Conservation (phyloP, 2,888 invertebrate species). For the Altica lythri region DNA sequence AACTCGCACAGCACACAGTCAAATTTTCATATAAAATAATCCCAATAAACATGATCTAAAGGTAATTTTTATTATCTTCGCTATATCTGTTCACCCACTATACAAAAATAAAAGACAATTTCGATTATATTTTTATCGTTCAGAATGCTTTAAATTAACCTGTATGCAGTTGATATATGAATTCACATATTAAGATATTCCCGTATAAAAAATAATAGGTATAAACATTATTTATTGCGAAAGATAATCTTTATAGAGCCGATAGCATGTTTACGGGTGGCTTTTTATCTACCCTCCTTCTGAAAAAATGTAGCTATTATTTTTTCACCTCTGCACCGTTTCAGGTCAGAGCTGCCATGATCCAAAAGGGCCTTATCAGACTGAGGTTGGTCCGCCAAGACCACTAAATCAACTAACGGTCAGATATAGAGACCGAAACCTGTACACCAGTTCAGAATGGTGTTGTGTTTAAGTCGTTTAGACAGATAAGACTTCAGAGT, state of each 20-base stretch:
- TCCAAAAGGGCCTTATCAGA: slow-evolving; percentile 49
- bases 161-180: background rate
- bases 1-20: no score
- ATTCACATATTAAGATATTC: slow-evolving; percentile 5
- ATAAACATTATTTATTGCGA: slow-evolving; percentile 43
- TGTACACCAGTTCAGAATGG: slow-evolving; percentile 7
- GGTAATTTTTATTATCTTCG: no score
- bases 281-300: slow-evolving; percentile 47
- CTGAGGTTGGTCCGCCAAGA: slow-evolving; percentile 48
- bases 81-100: no score
- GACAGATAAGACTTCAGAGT: background rate
- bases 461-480: slow-evolving; percentile 11
- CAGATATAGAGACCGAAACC: slow-evolving; percentile 38
- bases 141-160: no score
- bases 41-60: no score
- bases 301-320: slow-evolving; percentile 51
- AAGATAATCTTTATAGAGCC: slow-evolving; percentile 42
- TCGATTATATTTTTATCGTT: no score
- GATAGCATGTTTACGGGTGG: slow-evolving; percentile 46
- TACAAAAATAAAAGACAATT: no score
- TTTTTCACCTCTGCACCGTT: slow-evolving; percentile 50
- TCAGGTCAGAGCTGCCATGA: slow-evolving; percentile 49
- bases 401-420: slow-evolving; percentile 50
- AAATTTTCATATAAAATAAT: no score
- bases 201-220: slow-evolving; percentile 8